Evolutionary conservation across 2,113 vertebrate species (phyloP), one percentile per base, ranked within the genome.

Genomic region (Arvicanthis niloticus): DNA sequence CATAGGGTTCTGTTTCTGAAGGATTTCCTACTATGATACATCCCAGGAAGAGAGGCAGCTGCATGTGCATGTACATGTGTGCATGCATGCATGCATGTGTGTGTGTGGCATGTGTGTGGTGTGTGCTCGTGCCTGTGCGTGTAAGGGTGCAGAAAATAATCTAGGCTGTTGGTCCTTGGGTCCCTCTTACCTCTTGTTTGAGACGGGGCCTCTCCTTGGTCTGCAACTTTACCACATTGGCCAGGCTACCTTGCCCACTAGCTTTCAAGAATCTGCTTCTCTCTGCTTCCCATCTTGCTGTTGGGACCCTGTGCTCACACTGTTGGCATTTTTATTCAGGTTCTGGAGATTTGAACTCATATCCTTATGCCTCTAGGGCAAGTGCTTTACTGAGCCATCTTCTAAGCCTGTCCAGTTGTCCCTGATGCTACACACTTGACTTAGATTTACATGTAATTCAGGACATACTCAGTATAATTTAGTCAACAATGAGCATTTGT

Each of bases 51-150:
- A 4, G 40, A n/a, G 67, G 45, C 24, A 65, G 81, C 22, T 45
- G 13, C 62, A 24, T 42, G 24, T 42, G n/a, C 37, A 42, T 24
- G 72, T 67, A 4, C 29, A 26, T 24, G 22, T 75, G 40, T n/a
- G 37, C 3, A 7, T 19, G 37, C 17, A 37, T 15, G 11, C 8
- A 1, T n/a, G 5, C 42, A n/a, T 16, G 7, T 82, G 9, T n/a
- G 16, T 37, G 17, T 21, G 17, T 21, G 13, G 34, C 6, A n/a
- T 70, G 60, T 62, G 22, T 62, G 58, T 60, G 58, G 31, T 21
- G 2, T n/a, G 11, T 81, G 78, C 4, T 0, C 21, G 1, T 53
- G 48, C 5, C 3, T 58, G 19, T 24, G 11, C 0, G 3, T 65
- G 24, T 65, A 68, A 2, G 5, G 80, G 24, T 42, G 3, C 58